Base-by-base conservation (phyloP, 2,797 vertebrate genomes). In the Crypturellus tataupa region DNA sequence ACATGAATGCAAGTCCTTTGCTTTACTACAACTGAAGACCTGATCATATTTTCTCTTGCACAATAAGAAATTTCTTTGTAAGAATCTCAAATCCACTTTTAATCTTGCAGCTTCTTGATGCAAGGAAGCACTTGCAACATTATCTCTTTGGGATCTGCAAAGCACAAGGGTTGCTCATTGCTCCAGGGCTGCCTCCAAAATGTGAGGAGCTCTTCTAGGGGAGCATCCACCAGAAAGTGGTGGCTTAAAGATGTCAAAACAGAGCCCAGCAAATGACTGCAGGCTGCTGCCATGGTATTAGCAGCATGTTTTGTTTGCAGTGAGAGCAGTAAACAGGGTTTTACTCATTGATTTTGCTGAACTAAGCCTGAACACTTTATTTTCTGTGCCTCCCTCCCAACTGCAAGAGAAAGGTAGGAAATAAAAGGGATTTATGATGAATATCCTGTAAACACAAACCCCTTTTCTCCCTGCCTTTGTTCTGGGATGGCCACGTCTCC, bases 51-150 rank as follows among this genome's bases (percentile, higher is more conserved):
- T 76, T 37, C 44, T 78, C 44, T 33, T 49, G 16, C 31, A 20
- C 8, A 16, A 13, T 31, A 70, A 53, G 49, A 9, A 18, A 65
- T 82, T 88, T 56, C 35, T 69, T 77, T 2, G 0, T 27, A 9
- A 55, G 15, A 8, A 39, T 10, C 5, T 37, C 2, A 0, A 64
- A 21, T 12, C 21, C 33, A 64, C 37, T 82, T 55, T 79, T 53
- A 14, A 8, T 56, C 27, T 39, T 65, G n/a, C 0, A 49, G 23
- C 47, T 69, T 69, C 56, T 44, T n/a, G 39, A 17, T 3, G 1
- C 37, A 58, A 3, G 11, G 18, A 85, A 53, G 29, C 25, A 35
- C 12, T n/a, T 0, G 0, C 0, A 1, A 49, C 1, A 0, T 29
- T 49, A 25, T 39, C 17, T 16, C 12, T 1, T 5, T 14, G 9